Evolutionary conservation across 2,888 invertebrate species (phyloP), one percentile per base, ranked within the genome.

Genomic region (Lycaena phlaeas): DNA sequence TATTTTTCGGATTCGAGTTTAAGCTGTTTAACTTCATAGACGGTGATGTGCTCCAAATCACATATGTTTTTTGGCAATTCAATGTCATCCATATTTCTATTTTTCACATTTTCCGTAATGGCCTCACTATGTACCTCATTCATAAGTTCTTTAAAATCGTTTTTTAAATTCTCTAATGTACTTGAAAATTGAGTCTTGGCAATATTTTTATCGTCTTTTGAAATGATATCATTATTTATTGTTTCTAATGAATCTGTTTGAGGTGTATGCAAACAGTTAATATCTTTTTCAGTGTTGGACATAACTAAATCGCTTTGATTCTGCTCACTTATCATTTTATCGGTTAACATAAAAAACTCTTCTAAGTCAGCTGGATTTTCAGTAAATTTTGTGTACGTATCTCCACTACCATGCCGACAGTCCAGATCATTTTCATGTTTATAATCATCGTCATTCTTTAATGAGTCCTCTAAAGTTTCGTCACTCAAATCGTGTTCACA

Each of bases 371-470:
- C 63, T 4, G 79, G 65, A 46, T 77, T 64, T 53, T 78, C 79
- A 6, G 75, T 72, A 45, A 77, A 79, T 57, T 84, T 84, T 25
- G 84, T 84, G 39, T 84, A 84, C 11, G 84, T 82, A 36, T 79
- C 79, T 28, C 82, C 73, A 53, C 82, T 84, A 2, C 79, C 77
- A 45, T 74, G 69, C 27, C 78, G 68, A 50, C 68, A 57, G 17
- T 45, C 46, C 29, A 64, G 56, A 36, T 62, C 57, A 38, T 54
- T 61, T 29, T 51, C 47, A 12, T 57, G 52, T 12, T 46, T 41
- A 6, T 50, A 39, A 10, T 52, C 51, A 28, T 59, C 57, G 31
- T 52, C 54, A 25, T 63, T 59, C 38, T 49, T 57, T 41, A 57
- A 50, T 15, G 68, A 68, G 47, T 69, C 64, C 42, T 67, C 62